These are phyloP conservation scores for Trididemnum clinides DNA, from an alignment of 23 tunicate genomes.

Conservation along the genomic window DNA sequence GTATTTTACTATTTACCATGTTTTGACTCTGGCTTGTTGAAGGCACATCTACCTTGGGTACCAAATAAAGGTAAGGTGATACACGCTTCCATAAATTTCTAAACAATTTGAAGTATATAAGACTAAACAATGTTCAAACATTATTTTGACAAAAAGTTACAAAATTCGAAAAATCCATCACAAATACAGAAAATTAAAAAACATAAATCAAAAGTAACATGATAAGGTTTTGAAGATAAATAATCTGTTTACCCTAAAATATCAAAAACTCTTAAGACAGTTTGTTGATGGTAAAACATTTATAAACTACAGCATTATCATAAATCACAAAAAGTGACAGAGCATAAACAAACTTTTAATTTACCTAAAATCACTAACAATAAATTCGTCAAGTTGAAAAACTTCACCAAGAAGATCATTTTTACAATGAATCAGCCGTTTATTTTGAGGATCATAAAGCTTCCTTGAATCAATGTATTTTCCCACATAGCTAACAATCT, in stretches of 20 bases:
- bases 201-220: too few relatives aligned
- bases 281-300: too few relatives aligned
- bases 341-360: too few relatives aligned
- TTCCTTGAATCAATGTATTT: conserved; percentile 75
- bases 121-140: not conserved
- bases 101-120: not conserved
- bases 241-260: too few relatives aligned
- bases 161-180: too few relatives aligned
- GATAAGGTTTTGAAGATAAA: not conserved
- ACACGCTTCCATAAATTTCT: conserved; percentile 71
- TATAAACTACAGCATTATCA: too few relatives aligned
- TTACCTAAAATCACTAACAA: conserved; percentile 49
- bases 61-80: conserved; percentile 52
- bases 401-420: conserved; percentile 80
- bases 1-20: not conserved
- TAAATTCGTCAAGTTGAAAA: conserved; percentile 54
- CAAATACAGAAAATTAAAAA: too few relatives aligned
- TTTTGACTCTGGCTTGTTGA: not conserved
- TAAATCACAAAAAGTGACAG: too few relatives aligned
- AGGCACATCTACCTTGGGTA: conserved; percentile 37
- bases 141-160: too few relatives aligned
- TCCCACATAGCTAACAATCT: conserved; percentile 57
- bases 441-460: conserved; percentile 58
- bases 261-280: too few relatives aligned
- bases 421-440: conserved; percentile 63